Base-by-base conservation (phyloP, 2,113 vertebrate genomes). In the Cynoglossus semilaevis region DNA sequence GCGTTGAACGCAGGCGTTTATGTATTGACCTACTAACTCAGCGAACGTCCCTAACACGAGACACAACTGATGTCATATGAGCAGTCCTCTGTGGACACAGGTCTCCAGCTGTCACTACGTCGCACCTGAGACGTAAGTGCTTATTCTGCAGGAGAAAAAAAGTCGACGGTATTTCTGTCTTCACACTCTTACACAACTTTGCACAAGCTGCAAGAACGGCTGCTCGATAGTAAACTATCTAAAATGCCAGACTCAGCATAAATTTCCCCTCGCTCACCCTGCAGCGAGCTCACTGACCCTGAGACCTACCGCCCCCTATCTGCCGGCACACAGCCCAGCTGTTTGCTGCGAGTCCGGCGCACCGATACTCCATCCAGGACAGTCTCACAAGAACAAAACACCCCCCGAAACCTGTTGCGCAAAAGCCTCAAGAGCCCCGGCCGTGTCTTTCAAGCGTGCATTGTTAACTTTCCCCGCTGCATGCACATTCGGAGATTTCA, bases 271-370 rank as follows among this genome's bases (percentile, higher is more conserved):
- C 73, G 81, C 86, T 85, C 80, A 83, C 77, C 67, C 79, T 76
- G 58, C 34, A 78, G 62, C 70, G 80, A 84, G 84, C 85, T 75
- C 79, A 63, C 66, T 84, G 77, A 84, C 79, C 83, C 83, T 79
- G 83, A 77, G 73, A 77, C 59, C 58, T 81, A 77, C 80, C 89
- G 91, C 89, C 90, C 90, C 88, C 91, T 92, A 77, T 85, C 85
- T 80, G 81, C 70, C 73, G 75, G 62, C 49, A 40, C 15, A 51
- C 59, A 46, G 48, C 76, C 74, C 76, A 70, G 78, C 81, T 76
- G 79, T 79, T 87, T 47, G 51, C 73, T 40, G 51, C 46, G 66
- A 60, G 75, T 75, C 70, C 64, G 50, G 71, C 60, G 73, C 73
- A 59, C 65, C 3, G 22, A 29, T 29, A 29, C 22, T 29, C 22